Evolutionary conservation across 2,888 invertebrate genomes (phyloP), one percentile per base, ranked within the genome.

Genomic region (Lasius fuliginosus): DNA sequence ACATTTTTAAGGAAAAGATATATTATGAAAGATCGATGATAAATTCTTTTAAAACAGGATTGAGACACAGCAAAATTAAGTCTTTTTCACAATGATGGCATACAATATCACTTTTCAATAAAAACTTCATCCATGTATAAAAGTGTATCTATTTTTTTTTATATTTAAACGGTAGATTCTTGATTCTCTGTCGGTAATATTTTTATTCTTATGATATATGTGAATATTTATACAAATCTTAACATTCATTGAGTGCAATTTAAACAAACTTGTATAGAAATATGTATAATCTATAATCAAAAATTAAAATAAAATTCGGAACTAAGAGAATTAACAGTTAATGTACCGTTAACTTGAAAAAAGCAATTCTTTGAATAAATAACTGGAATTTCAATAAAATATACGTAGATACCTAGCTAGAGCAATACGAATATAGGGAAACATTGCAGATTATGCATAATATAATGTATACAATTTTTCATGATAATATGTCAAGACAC

Each of bases 41-140:
- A 77, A 77, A 79, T 68, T 40, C 8, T 27, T 33, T 69, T 46
- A 33, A 67, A 65, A 49, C 33, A 49, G 27, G 42, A 69, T 79
- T 69, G 42, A 69, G 56, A 77, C 58, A 15, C 18, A 33, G 42
- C 6, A 18, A 42, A 42, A 58, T 69, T 58, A 42, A 58, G 33
- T 23, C 23, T 42, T 36, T 77, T 30, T 69, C 15, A 33, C 42
- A 2, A 42, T 3, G 12, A 67, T 4, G n/a, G 9, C n/a, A 27
- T 1, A 67, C 27, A 36, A 65, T 9, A n/a, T 76, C 18, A 18
- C 8, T 36, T 18, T 40, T 12, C 36, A 15, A 49, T 6, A 53
- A 65, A 27, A 67, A 30, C 46, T 75, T 75, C 1, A 11, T 33
- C 4, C 30, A 0, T 46, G 23, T 1, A 9, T 33, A 42, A 30